Percentiles rank a stretch among this genome's conserved stretches.
Conservation (phyloP, 2,797 vertebrate genomes). For the Eulemur coronatus region DNA sequence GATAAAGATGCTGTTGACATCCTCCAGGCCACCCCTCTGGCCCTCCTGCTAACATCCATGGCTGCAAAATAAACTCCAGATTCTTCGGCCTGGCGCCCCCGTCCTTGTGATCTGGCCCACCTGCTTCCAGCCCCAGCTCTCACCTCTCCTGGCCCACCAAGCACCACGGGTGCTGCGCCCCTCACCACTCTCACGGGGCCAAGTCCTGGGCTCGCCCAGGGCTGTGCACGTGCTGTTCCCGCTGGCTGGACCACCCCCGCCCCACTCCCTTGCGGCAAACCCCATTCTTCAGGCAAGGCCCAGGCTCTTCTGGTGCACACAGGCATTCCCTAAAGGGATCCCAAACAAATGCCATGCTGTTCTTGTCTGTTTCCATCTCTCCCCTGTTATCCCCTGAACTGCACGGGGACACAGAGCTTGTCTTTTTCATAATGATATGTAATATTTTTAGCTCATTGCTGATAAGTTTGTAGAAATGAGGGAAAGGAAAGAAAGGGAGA, state of each 20-base stretch:
- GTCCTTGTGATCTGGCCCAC: accelerated
- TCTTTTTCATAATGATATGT: background rate
- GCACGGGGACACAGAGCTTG: accelerated
- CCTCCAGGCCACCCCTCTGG: background rate
- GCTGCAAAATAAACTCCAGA: background rate
- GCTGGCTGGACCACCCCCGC: accelerated
- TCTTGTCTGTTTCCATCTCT: background rate
- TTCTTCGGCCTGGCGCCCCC: accelerated
- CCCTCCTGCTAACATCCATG: background rate
- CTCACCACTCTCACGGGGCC: accelerated
- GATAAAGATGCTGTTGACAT: background rate
- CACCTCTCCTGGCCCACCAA: background rate
- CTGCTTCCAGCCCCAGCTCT: no score
- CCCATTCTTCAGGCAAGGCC: background rate
- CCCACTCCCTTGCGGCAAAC: accelerated
- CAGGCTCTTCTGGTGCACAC: no score
- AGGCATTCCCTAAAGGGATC: background rate
- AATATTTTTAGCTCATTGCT: background rate
- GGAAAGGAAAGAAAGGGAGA: background rate
- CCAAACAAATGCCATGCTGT: accelerated
- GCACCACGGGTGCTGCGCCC: accelerated
- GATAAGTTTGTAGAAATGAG: background rate
- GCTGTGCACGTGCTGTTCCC: accelerated
- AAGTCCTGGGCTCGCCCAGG: accelerated
- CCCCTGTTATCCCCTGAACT: background rate